These are phyloP conservation scores for Rotaria sp. DNA, from an alignment of 2,888 invertebrate species.

Conservation along the genomic window DNA sequence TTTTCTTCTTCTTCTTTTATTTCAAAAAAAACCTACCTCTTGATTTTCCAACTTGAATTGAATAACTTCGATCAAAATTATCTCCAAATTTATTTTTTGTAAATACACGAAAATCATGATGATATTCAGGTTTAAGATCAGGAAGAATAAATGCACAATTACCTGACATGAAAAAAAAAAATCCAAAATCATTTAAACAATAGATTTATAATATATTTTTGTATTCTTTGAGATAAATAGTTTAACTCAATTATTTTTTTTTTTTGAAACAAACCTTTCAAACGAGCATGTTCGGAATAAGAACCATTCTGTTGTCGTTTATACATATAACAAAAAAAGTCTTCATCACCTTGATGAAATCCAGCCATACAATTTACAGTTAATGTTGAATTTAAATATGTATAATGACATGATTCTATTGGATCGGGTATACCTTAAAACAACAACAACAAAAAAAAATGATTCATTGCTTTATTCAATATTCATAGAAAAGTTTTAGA, in stretches of 20 bases:
- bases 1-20: no score
- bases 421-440: slow-evolving; percentile 8
- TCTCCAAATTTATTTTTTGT: slow-evolving; percentile 28
- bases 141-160: slow-evolving; percentile 25
- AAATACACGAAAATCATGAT: slow-evolving; percentile 23
- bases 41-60: slow-evolving; percentile 13
- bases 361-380: slow-evolving; percentile 18
- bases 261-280: neutral
- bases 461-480: no score
- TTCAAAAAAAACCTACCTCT: neutral
- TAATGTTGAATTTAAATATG: slow-evolving; percentile 2
- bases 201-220: no score
- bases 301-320: neutral
- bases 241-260: neutral
- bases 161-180: neutral
- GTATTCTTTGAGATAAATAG: no score
- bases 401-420: slow-evolving; percentile 22
- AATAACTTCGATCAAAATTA: slow-evolving; percentile 23
- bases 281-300: slow-evolving; percentile 23
- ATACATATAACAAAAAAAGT: slow-evolving; percentile 27
- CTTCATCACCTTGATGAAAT: slow-evolving; percentile 30
- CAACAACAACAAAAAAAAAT: neutral
- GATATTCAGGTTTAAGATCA: neutral
- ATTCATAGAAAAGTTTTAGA: no score
- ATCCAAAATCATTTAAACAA: no score